phyloP scores from a whole-genome alignment of 2,888 invertebrate genomes.

The Drosophila mimetica region DNA sequence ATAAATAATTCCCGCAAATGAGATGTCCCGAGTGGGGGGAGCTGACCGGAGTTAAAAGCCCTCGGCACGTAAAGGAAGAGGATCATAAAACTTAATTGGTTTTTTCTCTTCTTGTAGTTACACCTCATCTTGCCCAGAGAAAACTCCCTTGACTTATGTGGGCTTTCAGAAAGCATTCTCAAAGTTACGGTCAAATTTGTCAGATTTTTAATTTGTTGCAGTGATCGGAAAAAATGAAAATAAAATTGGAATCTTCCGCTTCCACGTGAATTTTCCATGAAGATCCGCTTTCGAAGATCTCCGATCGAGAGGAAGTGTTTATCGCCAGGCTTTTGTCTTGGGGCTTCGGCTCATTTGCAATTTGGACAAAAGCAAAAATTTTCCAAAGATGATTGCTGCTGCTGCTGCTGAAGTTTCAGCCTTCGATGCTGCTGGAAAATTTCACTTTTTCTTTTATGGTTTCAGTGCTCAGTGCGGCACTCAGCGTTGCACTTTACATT shows the following conservation, averaged over 20 bases:
- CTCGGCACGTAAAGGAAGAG: constrained; percentile 50
- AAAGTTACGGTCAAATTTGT: constrained; percentile 16
- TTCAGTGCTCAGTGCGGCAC: constrained; percentile 48
- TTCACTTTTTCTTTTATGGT: constrained; percentile 67
- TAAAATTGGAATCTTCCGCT: constrained; percentile 11
- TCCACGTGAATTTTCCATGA: background rate
- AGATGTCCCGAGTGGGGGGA: constrained; percentile 30
- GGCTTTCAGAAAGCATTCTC: constrained; percentile 11
- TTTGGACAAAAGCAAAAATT: constrained; percentile 57
- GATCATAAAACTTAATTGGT: constrained; percentile 47
- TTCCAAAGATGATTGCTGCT: constrained; percentile 41
- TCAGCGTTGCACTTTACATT: constrained; percentile 64
- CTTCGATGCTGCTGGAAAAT: constrained; percentile 60
- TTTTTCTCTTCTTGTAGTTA: constrained; percentile 26
- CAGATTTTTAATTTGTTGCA: constrained; percentile 18
- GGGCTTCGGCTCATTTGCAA: constrained; percentile 62
- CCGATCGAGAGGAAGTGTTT: constrained; percentile 36
- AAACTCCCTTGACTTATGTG: background rate
- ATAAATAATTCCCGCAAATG: constrained; percentile 53
- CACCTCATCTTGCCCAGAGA: constrained; percentile 11
- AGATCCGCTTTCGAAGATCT: constrained; percentile 24
- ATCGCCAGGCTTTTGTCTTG: constrained; percentile 35
- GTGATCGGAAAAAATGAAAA: constrained; percentile 7
- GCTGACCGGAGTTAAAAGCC: constrained; percentile 38
- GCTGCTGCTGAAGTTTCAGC: constrained; percentile 15